Evolutionary conservation across 2,113 vertebrate species (phyloP), one percentile per base, ranked within the genome.

Genomic region (human): DNA sequence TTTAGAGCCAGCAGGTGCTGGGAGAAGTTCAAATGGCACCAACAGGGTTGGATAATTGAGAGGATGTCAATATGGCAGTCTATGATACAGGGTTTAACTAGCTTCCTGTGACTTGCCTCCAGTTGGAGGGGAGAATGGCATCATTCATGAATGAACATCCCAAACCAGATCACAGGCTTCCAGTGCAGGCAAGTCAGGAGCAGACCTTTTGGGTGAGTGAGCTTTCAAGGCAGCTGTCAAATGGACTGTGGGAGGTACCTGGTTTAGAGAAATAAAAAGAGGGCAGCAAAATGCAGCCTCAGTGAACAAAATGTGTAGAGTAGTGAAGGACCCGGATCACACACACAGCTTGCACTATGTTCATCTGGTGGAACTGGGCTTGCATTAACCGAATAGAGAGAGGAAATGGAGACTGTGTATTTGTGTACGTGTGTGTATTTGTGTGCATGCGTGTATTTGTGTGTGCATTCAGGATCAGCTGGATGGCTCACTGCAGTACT

Each of bases 241-340:
- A 6, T 23, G 50, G 32, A n/a, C 22, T 38, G 40, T 43, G 45
- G 14, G 32, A 27, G 20, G 43, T 32, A 30, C 12, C 50, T n/a
- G 45, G 7, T 48, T 92, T 50, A 43, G 4, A 72, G 52, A 84
- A 35, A 38, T 43, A 57, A 17, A 45, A 40, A 70, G 45, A 43
- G 14, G 3, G 72, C 70, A 52, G 70, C n/a, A 14, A 27, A 23
- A 17, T 10, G n/a, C 27, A 25, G 32, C 18, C 20, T 43, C 38
- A 38, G 18, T 11, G 45, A 57, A 64, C 45, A 64, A 70, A 38
- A 27, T 0, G 0, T 0, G 0, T 5, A 38, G 35, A 66, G 23
- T 38, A 43, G 43, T 32, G 30, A 35, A 25, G 30, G 52, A 50
- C 17, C 89, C 16, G 32, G 32, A 40, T 30, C 5, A 52, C 3